Evolutionary conservation across 2,113 vertebrate genomes (phyloP).

Genomic region (pig (Sus scrofa)): T2T-Sscrofa CM000812.6:3617501-3618000

Average conservation of each 20-base stretch:
- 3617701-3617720: background rate
- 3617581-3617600: background rate
- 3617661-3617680: background rate
- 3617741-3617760: background rate
- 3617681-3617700: background rate
- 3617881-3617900: background rate
- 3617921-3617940: background rate
- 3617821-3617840: background rate
- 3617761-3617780: background rate
- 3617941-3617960: background rate
- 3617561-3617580: too few species aligned
- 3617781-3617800: background rate
- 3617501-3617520: background rate
- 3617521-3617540: background rate
- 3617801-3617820: background rate
- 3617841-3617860: background rate
- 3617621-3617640: background rate
- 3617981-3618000: background rate
- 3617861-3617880: background rate
- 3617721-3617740: background rate
- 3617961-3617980: background rate
- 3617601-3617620: background rate
- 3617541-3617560: background rate
- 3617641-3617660: background rate
- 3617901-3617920: background rate